Evolutionary conservation across 1,140 invertebrate species (phyloP), one percentile per base, ranked within the genome.

Genomic region (Sycophila sp.): DNA sequence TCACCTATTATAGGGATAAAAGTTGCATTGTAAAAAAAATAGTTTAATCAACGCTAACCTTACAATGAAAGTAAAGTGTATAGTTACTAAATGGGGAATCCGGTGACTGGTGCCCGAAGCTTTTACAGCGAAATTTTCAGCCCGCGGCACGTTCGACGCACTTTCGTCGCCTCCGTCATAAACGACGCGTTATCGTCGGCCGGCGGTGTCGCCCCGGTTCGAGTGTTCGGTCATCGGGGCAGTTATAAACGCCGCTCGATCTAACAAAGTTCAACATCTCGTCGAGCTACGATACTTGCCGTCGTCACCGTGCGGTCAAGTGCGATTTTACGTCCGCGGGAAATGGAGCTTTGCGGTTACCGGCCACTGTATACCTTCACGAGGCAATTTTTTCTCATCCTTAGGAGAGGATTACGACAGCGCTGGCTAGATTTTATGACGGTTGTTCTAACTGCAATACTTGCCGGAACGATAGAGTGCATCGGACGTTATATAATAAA

Each of bases 181-280:
- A 59, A 59, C n/a, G n/a, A 22, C 10, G 36, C 56, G 38, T 42
- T 59, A 59, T 42, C 56, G 13, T 4, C 22, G 13, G 26, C 28
- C n/a, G 24, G 26, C 26, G 26, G 15, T 11, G 13, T 19, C 6
- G 15, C 26, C 6, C 5, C 22, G n/a, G 42, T 22, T 47, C 42
- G 42, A n/a, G n/a, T n/a, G n/a, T n/a, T n/a, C n/a, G n/a, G n/a
- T 45, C 40, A 17, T 42, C 22, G 22, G 10, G 5, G 11, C 24
- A 53, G 49, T 53, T 53, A 53, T 22, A 53, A 30, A 22, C 49
- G 26, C 24, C 8, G 45, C 19, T 53, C 53, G 56, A 59, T 59
- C 56, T 26, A 4, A 19, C 56, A 42, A 59, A 15, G 11, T 15
- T 24, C 17, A 15, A 26, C 36, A 42, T 22, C 36, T 24, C 49